These are phyloP conservation scores for Manis pentadactyla DNA, from an alignment of 2,797 vertebrate species.

Conservation along the genomic window DNA sequence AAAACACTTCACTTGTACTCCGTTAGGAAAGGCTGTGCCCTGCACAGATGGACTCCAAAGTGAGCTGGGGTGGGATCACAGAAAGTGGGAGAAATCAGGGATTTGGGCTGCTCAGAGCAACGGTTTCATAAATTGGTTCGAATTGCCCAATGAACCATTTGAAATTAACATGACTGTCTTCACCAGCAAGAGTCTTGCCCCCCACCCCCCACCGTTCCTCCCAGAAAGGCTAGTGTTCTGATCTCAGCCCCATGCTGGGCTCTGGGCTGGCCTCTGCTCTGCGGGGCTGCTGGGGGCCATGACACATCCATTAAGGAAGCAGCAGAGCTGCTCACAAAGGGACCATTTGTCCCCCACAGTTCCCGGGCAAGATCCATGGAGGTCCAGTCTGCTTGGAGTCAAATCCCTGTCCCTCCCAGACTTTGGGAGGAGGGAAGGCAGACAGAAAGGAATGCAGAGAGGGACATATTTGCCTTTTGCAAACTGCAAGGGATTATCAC, in stretches of 20 bases:
- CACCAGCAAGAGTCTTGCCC: neutral
- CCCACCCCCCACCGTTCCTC: too few species aligned
- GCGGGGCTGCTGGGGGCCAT: neutral
- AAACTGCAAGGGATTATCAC: neutral
- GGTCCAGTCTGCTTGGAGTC: neutral
- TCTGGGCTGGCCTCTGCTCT: neutral
- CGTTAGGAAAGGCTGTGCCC: neutral
- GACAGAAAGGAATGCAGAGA: neutral
- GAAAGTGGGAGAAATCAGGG: neutral
- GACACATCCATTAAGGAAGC: neutral
- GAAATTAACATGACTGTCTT: neutral
- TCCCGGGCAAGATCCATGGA: neutral
- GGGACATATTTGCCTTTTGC: neutral
- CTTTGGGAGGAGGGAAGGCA: neutral
- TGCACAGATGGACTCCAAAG: too few species aligned
- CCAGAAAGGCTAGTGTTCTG: neutral
- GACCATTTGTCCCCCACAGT: neutral
- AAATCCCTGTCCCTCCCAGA: rapidly evolving
- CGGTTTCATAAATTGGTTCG: neutral
- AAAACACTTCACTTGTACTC: neutral
- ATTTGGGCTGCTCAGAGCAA: neutral
- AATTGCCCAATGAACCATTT: neutral
- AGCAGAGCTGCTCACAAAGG: neutral
- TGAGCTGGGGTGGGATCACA: neutral
- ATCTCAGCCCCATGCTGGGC: neutral